Percentiles rank a stretch among this genome's conserved stretches.
phyloP scores from a whole-genome alignment of 92 coral and sea anemone genomes.

The Palythoa grandiflora region DNA sequence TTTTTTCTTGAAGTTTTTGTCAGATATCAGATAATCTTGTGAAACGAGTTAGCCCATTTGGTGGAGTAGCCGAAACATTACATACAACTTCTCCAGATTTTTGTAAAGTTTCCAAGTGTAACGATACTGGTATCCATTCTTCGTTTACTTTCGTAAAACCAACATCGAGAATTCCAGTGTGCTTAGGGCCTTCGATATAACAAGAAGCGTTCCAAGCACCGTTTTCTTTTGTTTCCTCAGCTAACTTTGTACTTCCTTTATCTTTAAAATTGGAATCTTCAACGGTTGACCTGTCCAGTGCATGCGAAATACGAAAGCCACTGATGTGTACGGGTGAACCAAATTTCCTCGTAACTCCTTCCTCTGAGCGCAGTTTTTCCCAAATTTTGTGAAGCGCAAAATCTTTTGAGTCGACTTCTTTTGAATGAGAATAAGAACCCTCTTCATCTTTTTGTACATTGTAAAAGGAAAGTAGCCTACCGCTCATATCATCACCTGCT shows the following conservation, averaged over 20 bases:
- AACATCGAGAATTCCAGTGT: conserved; percentile 81
- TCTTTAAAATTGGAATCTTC: conserved; percentile 8
- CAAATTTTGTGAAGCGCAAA: conserved; percentile 71
- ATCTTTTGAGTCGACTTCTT: conserved; percentile 68
- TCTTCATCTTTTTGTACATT: conserved; percentile 50
- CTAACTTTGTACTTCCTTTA: conserved; percentile 15
- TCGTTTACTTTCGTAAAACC: conserved; percentile 72
- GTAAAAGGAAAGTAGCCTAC: conserved; percentile 61
- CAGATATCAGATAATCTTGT: conserved; percentile 76
- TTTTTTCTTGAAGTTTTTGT: neutral
- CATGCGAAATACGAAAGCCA: conserved; percentile 71
- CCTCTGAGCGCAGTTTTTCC: conserved; percentile 79
- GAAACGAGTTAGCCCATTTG: conserved; percentile 90
- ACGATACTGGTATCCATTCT: conserved; percentile 91
- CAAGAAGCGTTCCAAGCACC: conserved; percentile 78
- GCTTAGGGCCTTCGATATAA: conserved; percentile 85
- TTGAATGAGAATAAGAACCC: conserved; percentile 39
- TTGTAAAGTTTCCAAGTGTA: conserved; percentile 77
- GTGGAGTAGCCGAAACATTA: conserved; percentile 84
- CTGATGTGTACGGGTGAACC: conserved; percentile 81
- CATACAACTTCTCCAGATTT: conserved; percentile 84
- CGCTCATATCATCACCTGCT: conserved; percentile 44
- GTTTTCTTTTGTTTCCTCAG: conserved; percentile 21
- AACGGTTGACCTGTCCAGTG: conserved; percentile 12
- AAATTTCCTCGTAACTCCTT: conserved; percentile 75